These are phyloP conservation scores for Tortrix viridana DNA, from an alignment of 2,888 invertebrate species.

Conservation along the genomic window DNA sequence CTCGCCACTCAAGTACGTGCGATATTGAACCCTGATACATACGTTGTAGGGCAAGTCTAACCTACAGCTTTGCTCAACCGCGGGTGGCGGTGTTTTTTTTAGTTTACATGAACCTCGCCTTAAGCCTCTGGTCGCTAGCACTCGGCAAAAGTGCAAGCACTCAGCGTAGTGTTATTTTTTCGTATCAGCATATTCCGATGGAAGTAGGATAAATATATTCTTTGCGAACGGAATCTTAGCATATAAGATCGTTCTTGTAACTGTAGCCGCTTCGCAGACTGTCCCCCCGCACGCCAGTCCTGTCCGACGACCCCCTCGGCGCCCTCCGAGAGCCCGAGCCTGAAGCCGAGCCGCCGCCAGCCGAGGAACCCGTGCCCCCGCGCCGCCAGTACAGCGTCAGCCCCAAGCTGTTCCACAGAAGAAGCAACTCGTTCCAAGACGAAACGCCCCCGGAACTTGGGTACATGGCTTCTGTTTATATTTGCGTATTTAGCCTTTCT, in stretches of 20 bases:
- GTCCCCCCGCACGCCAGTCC: slow-evolving; percentile 92
- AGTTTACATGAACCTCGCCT: no score
- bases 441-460: slow-evolving; percentile 77
- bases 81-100: no score
- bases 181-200: no score
- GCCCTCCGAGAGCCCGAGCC: slow-evolving; percentile 84
- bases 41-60: no score
- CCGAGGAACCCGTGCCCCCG: slow-evolving; percentile 54
- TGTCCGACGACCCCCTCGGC: slow-evolving; percentile 96
- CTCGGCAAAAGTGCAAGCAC: no score
- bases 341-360: slow-evolving; percentile 43
- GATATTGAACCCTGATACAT: neutral
- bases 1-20: slow-evolving; percentile 81
- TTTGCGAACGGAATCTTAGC: no score
- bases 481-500: slow-evolving; percentile 4
- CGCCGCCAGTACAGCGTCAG: slow-evolving; percentile 85
- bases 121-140: no score
- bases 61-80: no score
- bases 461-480: slow-evolving; percentile 69
- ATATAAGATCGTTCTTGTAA: neutral
- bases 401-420: slow-evolving; percentile 87
- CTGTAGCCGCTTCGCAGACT: slow-evolving; percentile 68
- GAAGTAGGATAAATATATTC: no score
- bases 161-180: no score
- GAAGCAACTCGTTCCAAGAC: slow-evolving; percentile 77